Base-by-base conservation (phyloP, 2,888 invertebrate species). In the Orthosia incerta region DNA sequence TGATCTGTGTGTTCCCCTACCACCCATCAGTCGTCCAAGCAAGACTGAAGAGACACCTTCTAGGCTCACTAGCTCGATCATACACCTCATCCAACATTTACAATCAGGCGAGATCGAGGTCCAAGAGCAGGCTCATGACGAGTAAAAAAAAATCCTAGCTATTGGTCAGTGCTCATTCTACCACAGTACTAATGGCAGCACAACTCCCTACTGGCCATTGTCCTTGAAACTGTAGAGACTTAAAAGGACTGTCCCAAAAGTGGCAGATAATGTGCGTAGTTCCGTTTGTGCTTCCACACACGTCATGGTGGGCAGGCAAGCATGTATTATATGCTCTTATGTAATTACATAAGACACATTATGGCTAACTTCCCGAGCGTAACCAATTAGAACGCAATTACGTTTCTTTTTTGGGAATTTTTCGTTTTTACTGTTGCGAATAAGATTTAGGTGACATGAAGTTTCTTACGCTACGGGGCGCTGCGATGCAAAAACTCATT, bases 341-440 rank as follows among this genome's bases (percentile, higher is more conserved):
- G 16, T 63, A 71, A 71, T 66, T 59, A 79, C 23, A 66, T 59
- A 56, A 74, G 62, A 66, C 46, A 62, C 71, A 75, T 79, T 69
- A 73, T 76, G 51, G 31, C 57, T 62, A 71, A 65, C 51, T 66
- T 80, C 61, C 55, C 71, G 66, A 85, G 80, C 83, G 72, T 83
- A 70, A 74, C 84, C 74, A 84, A 81, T 84, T 81, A 86, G 60
- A 76, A 83, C 75, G 74, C 57, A 67, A 69, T 77, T 76, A 60
- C 64, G 65, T 73, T 83, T 74, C 70, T 69, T 73, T 73, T 63
- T 72, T 65, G 13, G 59, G 13, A 4, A 20, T 66, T 78, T 77
- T 77, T 77, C 23, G 46, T 66, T 81, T 75, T 70, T 69, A 64
- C n/a, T 65, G 64, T 81, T 23, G 55, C 65, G 55, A 63, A 68